Evolutionary conservation across 2,888 invertebrate genomes (phyloP), one percentile per base, ranked within the genome.

Genomic region (Callyntrura sp.): DNA sequence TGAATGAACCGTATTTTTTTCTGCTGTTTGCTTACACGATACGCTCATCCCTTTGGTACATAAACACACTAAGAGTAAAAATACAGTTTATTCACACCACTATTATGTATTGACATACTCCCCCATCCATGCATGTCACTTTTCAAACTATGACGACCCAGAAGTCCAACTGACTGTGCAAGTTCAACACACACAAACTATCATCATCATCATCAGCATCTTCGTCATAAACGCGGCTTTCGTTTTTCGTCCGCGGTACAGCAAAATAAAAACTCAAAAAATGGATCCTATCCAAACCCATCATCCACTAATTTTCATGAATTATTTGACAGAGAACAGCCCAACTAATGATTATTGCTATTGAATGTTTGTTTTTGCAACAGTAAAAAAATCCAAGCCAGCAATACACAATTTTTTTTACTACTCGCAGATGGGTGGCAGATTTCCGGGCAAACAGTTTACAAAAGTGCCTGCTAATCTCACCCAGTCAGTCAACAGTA

Each of bases 321-420:
- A 28, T 28, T 78, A 78, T 78, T 25, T 78, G 55, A 55, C 57
- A 78, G 35, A 35, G 35, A 35, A 35, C 35, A 57, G 55, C 17
- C 35, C 17, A 57, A 35, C 55, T 57, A 35, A 73, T 73, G 11
- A 57, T 78, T 51, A 76, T 48, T 62, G 12, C 51, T 25, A 68
- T 68, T 68, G 35, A 35, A 17, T 35, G 68, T 14, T n/a, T 35
- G 35, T 23, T 62, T 78, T 78, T 55, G 55, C 12, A 78, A 28
- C 55, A 78, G 55, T 48, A 76, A 78, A 76, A n/a, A 78, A 48
- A 28, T n/a, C 28, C 62, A 20, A 28, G 3, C 28, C 25, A 65
- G 5, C 14, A 45, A 51, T 57, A 78, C 55, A 78, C 28, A 78
- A n/a, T 78, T 78, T 78, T 78, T 57, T 55, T 78, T 35, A 78